phyloP scores from a whole-genome alignment of 2,113 vertebrate genomes.

The Pelecanus crispus region DNA sequence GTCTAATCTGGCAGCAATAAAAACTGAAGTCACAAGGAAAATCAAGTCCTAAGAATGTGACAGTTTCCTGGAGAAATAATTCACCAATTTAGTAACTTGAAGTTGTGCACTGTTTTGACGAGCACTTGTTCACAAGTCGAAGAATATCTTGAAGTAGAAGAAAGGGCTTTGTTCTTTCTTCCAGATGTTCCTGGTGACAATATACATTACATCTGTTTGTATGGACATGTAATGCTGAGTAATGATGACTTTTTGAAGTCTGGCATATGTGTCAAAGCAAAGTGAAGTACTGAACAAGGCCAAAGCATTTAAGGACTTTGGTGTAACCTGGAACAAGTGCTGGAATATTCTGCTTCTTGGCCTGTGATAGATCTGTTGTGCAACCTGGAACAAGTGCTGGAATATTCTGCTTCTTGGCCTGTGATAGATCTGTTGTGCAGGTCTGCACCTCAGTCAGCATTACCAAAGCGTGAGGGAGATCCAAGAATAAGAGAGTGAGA shows the following conservation, averaged over 20 bases:
- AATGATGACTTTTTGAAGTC: neutral
- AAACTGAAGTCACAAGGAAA: neutral
- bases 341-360: neutral
- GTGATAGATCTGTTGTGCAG: neutral
- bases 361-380: neutral
- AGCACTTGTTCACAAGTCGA: neutral
- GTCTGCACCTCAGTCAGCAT: neutral
- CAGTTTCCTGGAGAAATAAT: neutral
- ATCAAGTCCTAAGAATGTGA: neutral
- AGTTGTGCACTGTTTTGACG: neutral
- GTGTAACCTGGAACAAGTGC: neutral
- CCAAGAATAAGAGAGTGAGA: neutral
- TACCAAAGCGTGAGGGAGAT: neutral
- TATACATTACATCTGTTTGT: constrained; percentile 6
- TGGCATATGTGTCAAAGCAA: neutral
- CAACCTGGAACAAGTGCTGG: neutral
- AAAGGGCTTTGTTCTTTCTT: neutral
- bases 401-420: neutral
- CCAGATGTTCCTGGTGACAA: neutral
- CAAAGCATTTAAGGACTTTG: neutral
- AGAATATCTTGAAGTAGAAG: neutral
- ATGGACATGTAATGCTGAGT: neutral
- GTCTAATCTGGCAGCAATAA: neutral
- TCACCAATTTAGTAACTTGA: neutral
- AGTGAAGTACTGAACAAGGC: neutral